Percentiles rank a stretch among this genome's conserved stretches.
Evolutionary conservation across 2,113 vertebrate genomes (phyloP).

Genomic region (Forbesichthys agassizii): DNA sequence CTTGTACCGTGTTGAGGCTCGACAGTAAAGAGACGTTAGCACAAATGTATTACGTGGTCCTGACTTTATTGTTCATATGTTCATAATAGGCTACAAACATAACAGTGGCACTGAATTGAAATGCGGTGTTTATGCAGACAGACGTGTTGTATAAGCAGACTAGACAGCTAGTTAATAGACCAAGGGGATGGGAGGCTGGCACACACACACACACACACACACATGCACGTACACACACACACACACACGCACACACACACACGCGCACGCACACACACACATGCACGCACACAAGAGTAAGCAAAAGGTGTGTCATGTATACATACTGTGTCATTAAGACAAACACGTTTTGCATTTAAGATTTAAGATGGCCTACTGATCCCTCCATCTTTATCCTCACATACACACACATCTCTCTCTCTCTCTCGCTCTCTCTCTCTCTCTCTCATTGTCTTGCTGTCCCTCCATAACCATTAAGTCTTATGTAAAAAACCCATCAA

Average conservation of each 20-base stretch:
- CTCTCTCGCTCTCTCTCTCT: background rate
- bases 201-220: background rate
- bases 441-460: background rate
- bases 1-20: too few species aligned
- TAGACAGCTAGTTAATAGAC: background rate
- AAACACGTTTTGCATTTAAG: background rate
- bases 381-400: background rate
- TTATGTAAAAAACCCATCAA: constrained; percentile 8
- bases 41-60: too few species aligned
- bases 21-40: too few species aligned
- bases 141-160: background rate
- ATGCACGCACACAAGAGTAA: background rate
- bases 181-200: background rate
- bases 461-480: background rate
- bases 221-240: constrained; percentile 8
- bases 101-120: too few species aligned
- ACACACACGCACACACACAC: background rate
- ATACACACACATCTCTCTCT: background rate
- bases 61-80: too few species aligned
- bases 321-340: too few species aligned
- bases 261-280: constrained; percentile 9
- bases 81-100: too few species aligned
- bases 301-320: too few species aligned
- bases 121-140: background rate
- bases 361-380: background rate